Base-by-base conservation (phyloP, 2,888 invertebrate genomes). In the Helleia helle region DNA sequence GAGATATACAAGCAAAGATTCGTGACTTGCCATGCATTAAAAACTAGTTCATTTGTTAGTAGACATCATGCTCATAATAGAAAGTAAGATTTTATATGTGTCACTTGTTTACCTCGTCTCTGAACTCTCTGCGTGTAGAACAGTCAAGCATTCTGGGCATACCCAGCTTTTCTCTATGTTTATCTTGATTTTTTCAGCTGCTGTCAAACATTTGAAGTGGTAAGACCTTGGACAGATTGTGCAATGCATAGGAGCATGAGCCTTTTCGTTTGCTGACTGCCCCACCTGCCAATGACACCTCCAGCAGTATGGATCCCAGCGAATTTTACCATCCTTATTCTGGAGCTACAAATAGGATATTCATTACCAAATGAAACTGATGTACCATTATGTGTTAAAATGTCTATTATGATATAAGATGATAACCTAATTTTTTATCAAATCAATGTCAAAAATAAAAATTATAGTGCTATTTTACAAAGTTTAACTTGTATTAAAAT, bases 291-390 rank as follows among this genome's bases (percentile, higher is more conserved):
- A 90, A 62, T 96, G 95, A 59, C 97, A 97, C 47, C 93, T 86
- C 96, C 97, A 98, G 71, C 97, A 98, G 69, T 91, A 97, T 9
- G 88, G 85, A 70, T 96, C 95, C 62, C 87, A 86, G 14, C 87
- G 62, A 1, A 73, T 56, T 49, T 71, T 80, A n/a, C 57, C 62
- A 1, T 61, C 61, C 41, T 43, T 37, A 38, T 47, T 43, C 73
- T 76, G 43, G 36, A 31, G 24, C 18, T 36, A 39, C 12, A 43
- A 41, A 11, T 36, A 36, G 38, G 26, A 36, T n/a, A n/a, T n/a
- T n/a, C n/a, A n/a, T n/a, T n/a, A n/a, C n/a, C n/a, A n/a, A n/a
- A n/a, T n/a, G n/a, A n/a, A n/a, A n/a, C n/a, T n/a, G n/a, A n/a
- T n/a, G n/a, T n/a, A n/a, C n/a, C n/a, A n/a, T n/a, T n/a, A n/a